These are phyloP conservation scores for Corydoras maculifer DNA, from an alignment of 2,113 vertebrate species.

Conservation along the genomic window DNA sequence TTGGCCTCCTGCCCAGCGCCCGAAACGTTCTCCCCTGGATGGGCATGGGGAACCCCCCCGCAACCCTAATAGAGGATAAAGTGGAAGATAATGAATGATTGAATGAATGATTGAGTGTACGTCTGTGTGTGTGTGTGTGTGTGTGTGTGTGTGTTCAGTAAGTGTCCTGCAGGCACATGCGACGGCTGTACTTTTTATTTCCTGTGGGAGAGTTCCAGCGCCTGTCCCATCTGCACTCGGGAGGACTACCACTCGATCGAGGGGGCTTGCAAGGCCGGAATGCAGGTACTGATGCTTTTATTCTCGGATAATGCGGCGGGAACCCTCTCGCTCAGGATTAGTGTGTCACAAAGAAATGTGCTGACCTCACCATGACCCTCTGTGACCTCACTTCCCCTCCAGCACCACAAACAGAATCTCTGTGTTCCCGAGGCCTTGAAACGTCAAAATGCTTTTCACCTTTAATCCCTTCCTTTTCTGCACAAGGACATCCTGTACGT, in stretches of 20 bases:
- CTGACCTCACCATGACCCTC: no score
- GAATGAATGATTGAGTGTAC: no score
- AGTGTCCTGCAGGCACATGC: slow-evolving; percentile 87
- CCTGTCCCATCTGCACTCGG: slow-evolving; percentile 84
- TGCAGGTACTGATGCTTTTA: slow-evolving; percentile 71
- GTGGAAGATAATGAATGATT: no score
- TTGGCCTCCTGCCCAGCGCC: no score
- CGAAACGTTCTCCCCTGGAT: no score
- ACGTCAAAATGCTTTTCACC: neutral
- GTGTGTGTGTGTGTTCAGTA: slow-evolving; percentile 56
- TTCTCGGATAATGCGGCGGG: neutral
- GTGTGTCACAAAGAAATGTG: no score
- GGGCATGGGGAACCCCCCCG: no score
- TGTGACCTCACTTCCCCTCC: no score
- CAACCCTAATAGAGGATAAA: no score
- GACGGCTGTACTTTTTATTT: slow-evolving; percentile 90
- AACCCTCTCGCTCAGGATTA: no score
- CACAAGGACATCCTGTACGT: slow-evolving; percentile 84
- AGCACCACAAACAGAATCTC: no score
- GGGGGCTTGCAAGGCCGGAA: slow-evolving; percentile 83
- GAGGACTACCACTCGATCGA: slow-evolving; percentile 89
- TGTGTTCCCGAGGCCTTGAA: neutral
- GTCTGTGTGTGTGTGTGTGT: neutral
- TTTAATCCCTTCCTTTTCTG: slow-evolving; percentile 2
- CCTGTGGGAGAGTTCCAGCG: slow-evolving; percentile 88